phyloP scores from a whole-genome alignment of 2,113 vertebrate genomes.

The Pitta sordida region DNA sequence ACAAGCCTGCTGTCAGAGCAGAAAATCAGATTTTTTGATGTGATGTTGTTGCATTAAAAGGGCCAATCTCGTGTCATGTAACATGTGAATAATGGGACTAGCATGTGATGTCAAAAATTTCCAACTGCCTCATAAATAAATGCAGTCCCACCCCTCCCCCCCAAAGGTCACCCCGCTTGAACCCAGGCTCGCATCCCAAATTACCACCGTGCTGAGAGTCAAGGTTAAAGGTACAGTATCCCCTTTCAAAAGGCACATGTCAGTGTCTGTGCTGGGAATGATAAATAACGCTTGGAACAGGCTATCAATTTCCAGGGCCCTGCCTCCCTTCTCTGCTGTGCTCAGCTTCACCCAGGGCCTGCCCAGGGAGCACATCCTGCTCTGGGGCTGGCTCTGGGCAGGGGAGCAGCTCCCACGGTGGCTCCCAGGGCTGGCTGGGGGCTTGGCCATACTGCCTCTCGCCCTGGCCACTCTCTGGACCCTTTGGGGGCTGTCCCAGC shows the following conservation, averaged over 20 bases:
- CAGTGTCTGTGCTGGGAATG: slow-evolving; percentile 69
- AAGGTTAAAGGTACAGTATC: slow-evolving; percentile 79
- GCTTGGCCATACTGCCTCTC: fast-evolving
- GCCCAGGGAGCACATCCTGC: background rate
- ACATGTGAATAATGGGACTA: slow-evolving; percentile 73
- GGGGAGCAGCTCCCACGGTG: fast-evolving
- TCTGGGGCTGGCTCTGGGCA: background rate
- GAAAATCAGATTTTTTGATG: slow-evolving; percentile 69
- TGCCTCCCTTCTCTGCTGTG: background rate
- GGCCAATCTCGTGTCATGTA: slow-evolving; percentile 75
- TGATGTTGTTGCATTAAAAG: slow-evolving; percentile 73
- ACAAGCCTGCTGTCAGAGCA: slow-evolving; percentile 65
- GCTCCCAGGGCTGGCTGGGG: background rate
- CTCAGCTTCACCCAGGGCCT: background rate
- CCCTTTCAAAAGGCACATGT: slow-evolving; percentile 75
- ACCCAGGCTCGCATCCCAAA: slow-evolving; percentile 69
- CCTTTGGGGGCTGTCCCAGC: background rate
- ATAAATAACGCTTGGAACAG: slow-evolving; percentile 69
- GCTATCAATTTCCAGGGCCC: slow-evolving; percentile 60
- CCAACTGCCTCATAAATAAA: slow-evolving; percentile 77
- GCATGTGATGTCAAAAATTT: slow-evolving; percentile 77
- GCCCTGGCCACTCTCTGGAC: fast-evolving
- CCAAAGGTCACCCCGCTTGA: slow-evolving; percentile 66
- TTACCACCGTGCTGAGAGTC: slow-evolving; percentile 67
- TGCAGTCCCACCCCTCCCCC: slow-evolving; percentile 64